A percentile compares a stretch with the other conserved stretches of the same genome.
Conservation (phyloP, 1,140 invertebrate genomes). For the Drosophila nasuta region DNA sequence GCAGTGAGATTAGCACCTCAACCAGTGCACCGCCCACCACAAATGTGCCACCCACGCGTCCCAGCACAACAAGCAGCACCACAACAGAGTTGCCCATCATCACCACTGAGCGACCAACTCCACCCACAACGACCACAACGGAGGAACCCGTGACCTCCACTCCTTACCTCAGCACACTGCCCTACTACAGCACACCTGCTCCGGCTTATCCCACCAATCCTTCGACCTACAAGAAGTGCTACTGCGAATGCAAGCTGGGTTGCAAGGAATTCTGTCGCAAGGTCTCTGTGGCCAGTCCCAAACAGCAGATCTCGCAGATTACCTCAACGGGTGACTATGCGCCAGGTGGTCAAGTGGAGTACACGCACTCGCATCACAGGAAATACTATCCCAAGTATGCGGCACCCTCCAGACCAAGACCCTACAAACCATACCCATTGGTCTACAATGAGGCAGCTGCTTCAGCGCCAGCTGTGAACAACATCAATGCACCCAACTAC, state of each 20-base stretch:
- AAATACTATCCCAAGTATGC: conserved; percentile 63
- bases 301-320: conserved; percentile 72
- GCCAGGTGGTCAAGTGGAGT: conserved; percentile 65
- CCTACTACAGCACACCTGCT: not conserved
- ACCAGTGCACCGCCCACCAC: conserved; percentile 22
- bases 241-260: conserved; percentile 76
- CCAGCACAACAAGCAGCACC: conserved; percentile 17
- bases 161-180: not conserved
- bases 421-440: conserved; percentile 59
- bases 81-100: conserved; percentile 18
- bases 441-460: conserved; percentile 41
- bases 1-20: conserved; percentile 61
- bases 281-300: conserved; percentile 51
- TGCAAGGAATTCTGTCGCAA: conserved; percentile 83
- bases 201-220: conserved; percentile 3
- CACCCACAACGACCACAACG: conserved; percentile 6
- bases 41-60: not conserved
- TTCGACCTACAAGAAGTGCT: conserved; percentile 67
- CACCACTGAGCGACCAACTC: conserved; percentile 1
- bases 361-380: conserved; percentile 64
- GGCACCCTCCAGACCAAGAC: conserved; percentile 28
- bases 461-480: conserved; percentile 36
- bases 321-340: conserved; percentile 64
- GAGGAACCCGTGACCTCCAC: not conserved
- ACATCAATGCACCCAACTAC: conserved; percentile 67